Evolutionary conservation across 2,797 vertebrate species (phyloP).

Genomic region (Mastacembelus armatus): DNA sequence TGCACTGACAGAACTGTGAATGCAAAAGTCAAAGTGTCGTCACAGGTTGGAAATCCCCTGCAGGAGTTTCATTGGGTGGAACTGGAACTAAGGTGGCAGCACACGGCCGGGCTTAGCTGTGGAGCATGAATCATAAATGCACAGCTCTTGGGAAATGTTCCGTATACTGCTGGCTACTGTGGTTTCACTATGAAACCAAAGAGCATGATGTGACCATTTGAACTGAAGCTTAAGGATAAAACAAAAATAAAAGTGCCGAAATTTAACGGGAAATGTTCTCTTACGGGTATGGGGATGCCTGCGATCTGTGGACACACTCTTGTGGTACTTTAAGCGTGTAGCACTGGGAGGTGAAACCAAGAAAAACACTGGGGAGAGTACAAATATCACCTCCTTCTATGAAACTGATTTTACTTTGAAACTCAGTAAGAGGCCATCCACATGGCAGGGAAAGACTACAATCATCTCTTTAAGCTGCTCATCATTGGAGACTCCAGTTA

Average conservation of each 20-base stretch:
- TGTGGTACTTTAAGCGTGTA: constrained; percentile 37
- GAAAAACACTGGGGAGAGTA: background rate
- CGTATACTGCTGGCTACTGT: constrained; percentile 10
- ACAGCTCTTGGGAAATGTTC: constrained; percentile 6
- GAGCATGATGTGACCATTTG: constrained; percentile 34
- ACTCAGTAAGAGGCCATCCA: constrained; percentile 11
- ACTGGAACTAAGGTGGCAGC: constrained; percentile 54
- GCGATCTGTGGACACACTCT: constrained; percentile 25
- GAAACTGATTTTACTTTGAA: constrained; percentile 49
- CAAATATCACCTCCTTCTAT: constrained; percentile 35
- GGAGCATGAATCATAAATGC: constrained; percentile 42
- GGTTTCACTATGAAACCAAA: constrained; percentile 28
- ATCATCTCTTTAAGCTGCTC: constrained; percentile 90
- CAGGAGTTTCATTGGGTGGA: constrained; percentile 36
- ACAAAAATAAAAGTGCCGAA: background rate
- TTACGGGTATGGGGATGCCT: constrained; percentile 1
- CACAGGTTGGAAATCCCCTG: constrained; percentile 44
- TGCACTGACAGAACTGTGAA: constrained; percentile 31
- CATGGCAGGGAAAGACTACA: constrained; percentile 89
- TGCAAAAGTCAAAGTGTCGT: background rate
- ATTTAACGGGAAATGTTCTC: constrained; percentile 49
- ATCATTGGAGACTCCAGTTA: constrained; percentile 91
- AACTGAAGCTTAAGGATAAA: constrained; percentile 8
- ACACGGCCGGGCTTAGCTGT: background rate
- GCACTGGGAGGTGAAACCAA: constrained; percentile 4